Evolutionary conservation across 2,888 invertebrate genomes (phyloP), one percentile per base, ranked within the genome.

Genomic region (Pilophorus perplexus): DNA sequence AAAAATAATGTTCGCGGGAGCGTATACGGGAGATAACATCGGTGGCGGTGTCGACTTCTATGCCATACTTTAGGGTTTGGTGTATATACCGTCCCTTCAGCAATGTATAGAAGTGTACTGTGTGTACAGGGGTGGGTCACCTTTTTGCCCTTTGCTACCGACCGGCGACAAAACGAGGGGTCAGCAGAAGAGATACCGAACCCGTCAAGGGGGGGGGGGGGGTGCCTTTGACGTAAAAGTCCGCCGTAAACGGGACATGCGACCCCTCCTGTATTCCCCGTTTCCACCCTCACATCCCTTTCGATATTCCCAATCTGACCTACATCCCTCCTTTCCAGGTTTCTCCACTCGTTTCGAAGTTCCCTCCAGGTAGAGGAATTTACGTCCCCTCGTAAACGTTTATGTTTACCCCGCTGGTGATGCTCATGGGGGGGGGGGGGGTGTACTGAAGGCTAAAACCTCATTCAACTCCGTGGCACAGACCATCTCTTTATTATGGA

Each of bases 281-380:
- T n/a, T n/a, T n/a, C 23, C 59, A 22, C 16, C 25, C 37, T 33
- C 59, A 25, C 38, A n/a, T 59, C 59, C 42, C 27, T 12, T 27
- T 27, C 59, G 59, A 59, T 59, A 59, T 59, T 59, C 59, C 59
- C 59, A 59, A 59, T 59, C 59, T 59, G 59, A 59, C 59, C 59
- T 42, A 59, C 59, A n/a, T 57, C 42, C 59, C 10, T 48, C 48
- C 33, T 6, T 12, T 33, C 18, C 48, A n/a, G n/a, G n/a, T 10
- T 28, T 16, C 27, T 28, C 28, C 28, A 28, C 2, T 18, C 33
- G 6, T 33, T 12, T 22, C 10, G 48, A 12, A 48, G 10, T 5
- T 8, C 16, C 48, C 22, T 48, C 40, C 42, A 42, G 59, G 59
- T 42, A 40, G 59, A 42, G 59, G 59, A 59, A 59, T 59, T 59